A percentile compares a stretch with the other conserved stretches of the same genome.
These are phyloP conservation scores for Craterocephalus amniculus DNA, from an alignment of 2,797 vertebrate species.

Conservation along the genomic window DNA sequence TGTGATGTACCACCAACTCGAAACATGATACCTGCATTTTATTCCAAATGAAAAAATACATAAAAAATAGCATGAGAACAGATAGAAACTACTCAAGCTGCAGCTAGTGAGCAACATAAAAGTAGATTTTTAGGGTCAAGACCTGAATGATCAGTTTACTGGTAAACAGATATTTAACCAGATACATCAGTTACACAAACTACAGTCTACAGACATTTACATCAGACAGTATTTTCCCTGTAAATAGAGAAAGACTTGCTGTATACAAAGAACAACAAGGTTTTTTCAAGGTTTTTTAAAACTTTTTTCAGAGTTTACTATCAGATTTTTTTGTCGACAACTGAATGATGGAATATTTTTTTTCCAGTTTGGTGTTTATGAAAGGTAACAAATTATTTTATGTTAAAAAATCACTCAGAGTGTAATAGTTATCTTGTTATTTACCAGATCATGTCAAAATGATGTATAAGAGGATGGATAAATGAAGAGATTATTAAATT, in stretches of 20 bases:
- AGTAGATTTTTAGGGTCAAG: not conserved
- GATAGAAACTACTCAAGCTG: conserved; percentile 1
- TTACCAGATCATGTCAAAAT: no score
- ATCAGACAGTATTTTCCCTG: not conserved
- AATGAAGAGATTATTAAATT: no score
- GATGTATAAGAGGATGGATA: no score
- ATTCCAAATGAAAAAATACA: conserved; percentile 32
- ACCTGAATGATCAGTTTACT: not conserved
- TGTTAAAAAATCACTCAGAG: no score
- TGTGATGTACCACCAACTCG: conserved; percentile 15
- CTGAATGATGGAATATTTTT: no score
- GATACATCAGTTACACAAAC: not conserved
- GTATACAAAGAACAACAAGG: not conserved
- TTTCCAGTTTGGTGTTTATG: no score
- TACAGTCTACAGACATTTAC: not conserved
- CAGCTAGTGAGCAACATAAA: not conserved
- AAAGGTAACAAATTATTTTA: no score
- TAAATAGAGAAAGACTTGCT: not conserved
- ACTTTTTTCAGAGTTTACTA: no score
- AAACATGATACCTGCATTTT: not conserved
- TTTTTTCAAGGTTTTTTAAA: no score
- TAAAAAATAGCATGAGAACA: not conserved
- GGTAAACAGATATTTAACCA: not conserved
- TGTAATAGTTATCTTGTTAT: no score
- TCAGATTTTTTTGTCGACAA: no score